Evolutionary conservation across 2,888 invertebrate genomes (phyloP), one percentile per base, ranked within the genome.

Genomic region (Cephalotes varians): DNA sequence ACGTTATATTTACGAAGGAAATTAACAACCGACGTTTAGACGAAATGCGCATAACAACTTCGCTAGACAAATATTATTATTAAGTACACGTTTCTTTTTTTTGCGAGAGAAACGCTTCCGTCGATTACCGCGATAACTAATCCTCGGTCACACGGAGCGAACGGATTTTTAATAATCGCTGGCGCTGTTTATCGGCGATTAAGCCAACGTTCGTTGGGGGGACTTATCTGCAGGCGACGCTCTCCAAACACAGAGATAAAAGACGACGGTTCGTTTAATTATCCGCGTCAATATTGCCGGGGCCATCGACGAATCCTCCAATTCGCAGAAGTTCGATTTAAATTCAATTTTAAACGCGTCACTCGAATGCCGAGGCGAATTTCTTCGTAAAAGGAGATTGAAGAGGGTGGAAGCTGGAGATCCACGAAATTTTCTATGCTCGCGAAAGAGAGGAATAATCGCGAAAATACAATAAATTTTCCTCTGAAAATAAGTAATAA

Each of bases 281-380:
- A 25, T 28, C 25, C 21, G 9, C 18, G 12, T 54, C 21, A 51
- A 25, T 69, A 10, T 34, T 21, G 9, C 25, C 34, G 34, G 37
- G 25, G 21, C 31, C 34, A 21, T 21, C 2, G 34, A 34, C 69
- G 21, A 40, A 40, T n/a, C 15, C 21, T 34, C n/a, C 67, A 31
- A 69, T 49, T 15, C 31, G 9, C 25, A 54, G 25, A 54, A 71
- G 34, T 54, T 71, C 34, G 54, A 71, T 71, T 71, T 10, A 6
- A 21, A 4, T 51, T 71, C 54, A 37, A 71, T 71, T 21, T 71
- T 54, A 34, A 34, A 0, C 9, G 2, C 6, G 12, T 71, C 21
- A 37, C 18, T 37, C 18, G 51, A 71, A 71, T 54, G 34, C 3
- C 54, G 54, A 71, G 15, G 21, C 9, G 7, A 71, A 4, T 34